These are phyloP conservation scores for Athripsodes cinereus DNA, from an alignment of 2,888 invertebrate species.

Conservation along the genomic window DNA sequence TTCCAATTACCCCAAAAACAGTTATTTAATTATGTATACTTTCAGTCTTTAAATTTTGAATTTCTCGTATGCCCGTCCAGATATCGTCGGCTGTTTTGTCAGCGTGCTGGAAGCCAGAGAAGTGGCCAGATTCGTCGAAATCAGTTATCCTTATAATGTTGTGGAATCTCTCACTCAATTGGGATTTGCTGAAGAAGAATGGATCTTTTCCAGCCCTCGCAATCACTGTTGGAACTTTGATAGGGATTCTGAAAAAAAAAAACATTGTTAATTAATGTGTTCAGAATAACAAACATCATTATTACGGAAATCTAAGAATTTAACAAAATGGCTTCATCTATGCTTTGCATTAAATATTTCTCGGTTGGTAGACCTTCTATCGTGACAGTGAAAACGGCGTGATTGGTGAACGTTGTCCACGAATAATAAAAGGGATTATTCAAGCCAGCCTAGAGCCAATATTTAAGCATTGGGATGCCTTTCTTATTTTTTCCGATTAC, in stretches of 20 bases:
- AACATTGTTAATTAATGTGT: background rate
- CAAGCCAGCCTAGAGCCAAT: no score
- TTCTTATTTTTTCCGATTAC: no score
- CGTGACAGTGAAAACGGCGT: no score
- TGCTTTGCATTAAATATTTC: background rate
- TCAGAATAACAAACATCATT: no score
- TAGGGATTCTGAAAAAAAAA: slow-evolving; percentile 52
- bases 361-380: no score
- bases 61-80: slow-evolving; percentile 37
- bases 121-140: slow-evolving; percentile 71
- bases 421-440: no score
- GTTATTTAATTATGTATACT: no score
- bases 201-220: slow-evolving; percentile 66
- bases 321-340: background rate
- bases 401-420: no score
- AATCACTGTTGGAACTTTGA: slow-evolving; percentile 65
- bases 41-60: slow-evolving; percentile 39
- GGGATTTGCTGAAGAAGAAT: slow-evolving; percentile 51
- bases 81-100: slow-evolving; percentile 63
- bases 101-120: slow-evolving; percentile 77
- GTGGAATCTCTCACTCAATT: slow-evolving; percentile 54
- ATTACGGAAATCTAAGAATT: no score
- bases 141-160: slow-evolving; percentile 63
- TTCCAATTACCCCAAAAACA: no score
- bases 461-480: no score